Conservation (phyloP, 2,797 vertebrate species). For the Rhinogobio ventralis region DNA sequence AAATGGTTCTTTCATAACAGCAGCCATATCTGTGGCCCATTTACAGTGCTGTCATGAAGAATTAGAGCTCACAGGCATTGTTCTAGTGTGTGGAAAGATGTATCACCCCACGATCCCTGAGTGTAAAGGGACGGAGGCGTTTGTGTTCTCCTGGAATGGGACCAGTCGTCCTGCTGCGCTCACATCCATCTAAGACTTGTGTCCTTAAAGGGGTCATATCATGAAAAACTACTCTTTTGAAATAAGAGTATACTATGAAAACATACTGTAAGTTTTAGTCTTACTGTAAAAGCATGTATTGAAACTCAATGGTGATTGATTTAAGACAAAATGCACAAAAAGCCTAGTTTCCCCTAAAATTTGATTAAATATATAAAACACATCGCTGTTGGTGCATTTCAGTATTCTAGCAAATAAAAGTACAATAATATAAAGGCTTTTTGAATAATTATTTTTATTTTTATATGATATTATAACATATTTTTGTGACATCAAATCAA, state of each 20-base stretch:
- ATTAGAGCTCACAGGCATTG: conserved; percentile 60
- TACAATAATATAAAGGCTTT: background rate
- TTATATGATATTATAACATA: background rate
- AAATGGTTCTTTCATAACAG: conserved; percentile 69
- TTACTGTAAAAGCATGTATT: background rate
- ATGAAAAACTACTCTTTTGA: background rate
- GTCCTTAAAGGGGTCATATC: background rate
- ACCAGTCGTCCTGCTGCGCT: background rate
- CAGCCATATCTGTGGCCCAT: conserved; percentile 56
- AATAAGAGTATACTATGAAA: background rate
- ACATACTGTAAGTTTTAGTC: background rate
- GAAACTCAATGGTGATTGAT: background rate
- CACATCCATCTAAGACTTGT: conserved; percentile 9
- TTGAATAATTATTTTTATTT: background rate
- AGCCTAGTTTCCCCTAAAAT: background rate
- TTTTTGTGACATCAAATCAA: too few species aligned
- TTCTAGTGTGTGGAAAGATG: conserved; percentile 59
- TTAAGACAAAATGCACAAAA: background rate
- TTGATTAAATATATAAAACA: background rate
- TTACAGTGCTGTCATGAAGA: conserved; percentile 57
- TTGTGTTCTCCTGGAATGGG: conserved; percentile 9
- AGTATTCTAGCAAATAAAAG: background rate
- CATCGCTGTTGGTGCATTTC: background rate
- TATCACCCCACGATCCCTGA: conserved; percentile 53
- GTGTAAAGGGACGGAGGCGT: conserved; percentile 54